These are phyloP conservation scores for Bradysia coprophila DNA, from an alignment of 1,140 invertebrate species.

Conservation along the genomic window DNA sequence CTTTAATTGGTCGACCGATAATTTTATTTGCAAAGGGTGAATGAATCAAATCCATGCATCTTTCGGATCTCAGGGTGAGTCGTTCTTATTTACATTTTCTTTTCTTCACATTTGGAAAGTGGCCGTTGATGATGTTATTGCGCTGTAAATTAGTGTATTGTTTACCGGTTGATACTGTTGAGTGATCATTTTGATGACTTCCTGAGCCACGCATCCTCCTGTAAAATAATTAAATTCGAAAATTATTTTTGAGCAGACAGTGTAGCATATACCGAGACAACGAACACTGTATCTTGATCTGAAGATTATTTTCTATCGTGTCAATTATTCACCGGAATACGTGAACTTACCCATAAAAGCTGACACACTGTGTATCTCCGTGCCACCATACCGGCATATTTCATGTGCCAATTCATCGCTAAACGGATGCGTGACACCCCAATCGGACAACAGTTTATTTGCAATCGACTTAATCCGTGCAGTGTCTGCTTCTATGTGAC, in stretches of 20 bases:
- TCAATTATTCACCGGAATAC: too few species aligned
- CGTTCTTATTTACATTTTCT: too few species aligned
- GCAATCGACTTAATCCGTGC: slow-evolving; percentile 63
- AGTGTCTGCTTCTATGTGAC: slow-evolving; percentile 80
- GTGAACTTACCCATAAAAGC: slow-evolving; percentile 60
- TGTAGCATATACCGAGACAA: not conserved
- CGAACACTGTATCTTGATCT: too few species aligned
- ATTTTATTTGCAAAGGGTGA: too few species aligned
- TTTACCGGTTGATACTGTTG: slow-evolving; percentile 91
- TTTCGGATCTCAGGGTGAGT: too few species aligned
- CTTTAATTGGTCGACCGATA: too few species aligned
- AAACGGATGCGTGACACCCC: slow-evolving; percentile 54
- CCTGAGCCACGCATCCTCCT: slow-evolving; percentile 85
- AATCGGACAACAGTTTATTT: slow-evolving; percentile 65
- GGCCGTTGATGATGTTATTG: slow-evolving; percentile 62
- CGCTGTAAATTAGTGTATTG: slow-evolving; percentile 93
- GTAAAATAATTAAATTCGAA: slow-evolving; percentile 7
- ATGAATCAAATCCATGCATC: too few species aligned
- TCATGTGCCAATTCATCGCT: slow-evolving; percentile 94
- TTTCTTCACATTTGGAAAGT: not conserved
- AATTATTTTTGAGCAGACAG: not conserved
- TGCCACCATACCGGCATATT: slow-evolving; percentile 82
- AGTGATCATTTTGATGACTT: slow-evolving; percentile 94
- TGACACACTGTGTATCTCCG: slow-evolving; percentile 89
- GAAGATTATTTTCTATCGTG: too few species aligned